Conservation (phyloP, 1,140 invertebrate genomes). For the Papilio dardanus region DNA sequence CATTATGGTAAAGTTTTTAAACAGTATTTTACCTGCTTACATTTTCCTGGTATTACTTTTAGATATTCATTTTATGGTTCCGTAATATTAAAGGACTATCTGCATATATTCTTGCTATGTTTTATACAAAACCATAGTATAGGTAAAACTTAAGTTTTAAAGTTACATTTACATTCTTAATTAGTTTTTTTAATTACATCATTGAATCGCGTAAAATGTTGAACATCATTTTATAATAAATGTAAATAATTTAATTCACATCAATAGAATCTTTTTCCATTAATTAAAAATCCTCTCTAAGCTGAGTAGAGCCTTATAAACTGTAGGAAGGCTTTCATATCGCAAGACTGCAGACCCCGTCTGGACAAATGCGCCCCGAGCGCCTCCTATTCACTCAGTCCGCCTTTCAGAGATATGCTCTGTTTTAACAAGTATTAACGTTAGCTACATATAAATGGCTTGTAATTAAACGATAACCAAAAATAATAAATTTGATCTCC, state of each 20-base stretch:
- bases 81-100: too few relatives aligned
- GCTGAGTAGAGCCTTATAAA: background rate
- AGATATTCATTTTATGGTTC: too few relatives aligned
- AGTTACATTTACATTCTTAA: background rate
- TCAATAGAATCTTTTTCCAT: background rate
- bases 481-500: too few relatives aligned
- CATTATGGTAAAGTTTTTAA: background rate
- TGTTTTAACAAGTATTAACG: slow-evolving; percentile 27
- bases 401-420: slow-evolving; percentile 8
- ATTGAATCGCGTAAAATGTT: background rate
- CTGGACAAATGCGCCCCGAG: slow-evolving; percentile 34
- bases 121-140: too few relatives aligned
- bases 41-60: background rate
- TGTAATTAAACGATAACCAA: too few relatives aligned
- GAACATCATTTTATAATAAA: background rate
- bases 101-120: too few relatives aligned
- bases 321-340: slow-evolving; percentile 24
- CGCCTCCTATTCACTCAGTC: slow-evolving; percentile 8
- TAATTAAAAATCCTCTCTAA: slow-evolving; percentile 24
- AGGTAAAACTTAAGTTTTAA: too few relatives aligned
- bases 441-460: slow-evolving; percentile 9
- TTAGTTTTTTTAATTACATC: background rate
- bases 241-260: background rate
- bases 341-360: slow-evolving; percentile 28
- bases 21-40: background rate